Base-by-base conservation (phyloP, 2,888 invertebrate genomes). In the Cheilosia impressa region DNA sequence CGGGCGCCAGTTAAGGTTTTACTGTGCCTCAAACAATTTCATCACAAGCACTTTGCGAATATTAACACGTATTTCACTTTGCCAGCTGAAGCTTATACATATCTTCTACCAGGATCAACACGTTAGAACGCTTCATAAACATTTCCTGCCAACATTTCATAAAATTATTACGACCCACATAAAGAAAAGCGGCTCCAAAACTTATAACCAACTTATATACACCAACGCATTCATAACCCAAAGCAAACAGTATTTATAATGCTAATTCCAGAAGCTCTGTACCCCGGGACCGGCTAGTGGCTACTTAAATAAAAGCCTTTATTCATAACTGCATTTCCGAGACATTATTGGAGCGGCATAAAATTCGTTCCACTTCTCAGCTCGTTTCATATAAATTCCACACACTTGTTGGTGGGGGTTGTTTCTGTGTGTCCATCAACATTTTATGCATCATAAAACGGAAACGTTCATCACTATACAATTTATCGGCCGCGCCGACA, bases 311-410 rank as follows among this genome's bases (percentile, higher is more conserved):
- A 27, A 71, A 78, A 71, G 24, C 57, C 63, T 57, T 57, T 47
- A 71, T 71, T 63, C 78, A 62, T 24, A 62, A 78, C 71, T 71
- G 53, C 62, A 62, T 6, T 24, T 15, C 43, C 43, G 4, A 22
- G 19, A 50, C 10, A 57, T 65, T 79, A 72, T 65, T 65, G 50
- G 47, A 5, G 24, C 52, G 15, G 13, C 50, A 65, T 79, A 72
- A 72, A 77, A 60, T 55, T 38, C 47, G 66, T 62, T 75, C 60
- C 45, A 55, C 27, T 62, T 38, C 60, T 80, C 66, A 80, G 75
- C 68, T 68, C 68, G 57, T 76, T 68, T 55, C 43, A 66, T 72
- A 60, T 43, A 53, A 62, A 62, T 72, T 72, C 52, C 53, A 57
- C 69, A 69, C 69, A 75, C 63, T 75, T 75, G 76, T 69, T 69